These are phyloP conservation scores for Ovis aries DNA, from an alignment of 2,113 vertebrate species.

Conservation along the genomic window DNA sequence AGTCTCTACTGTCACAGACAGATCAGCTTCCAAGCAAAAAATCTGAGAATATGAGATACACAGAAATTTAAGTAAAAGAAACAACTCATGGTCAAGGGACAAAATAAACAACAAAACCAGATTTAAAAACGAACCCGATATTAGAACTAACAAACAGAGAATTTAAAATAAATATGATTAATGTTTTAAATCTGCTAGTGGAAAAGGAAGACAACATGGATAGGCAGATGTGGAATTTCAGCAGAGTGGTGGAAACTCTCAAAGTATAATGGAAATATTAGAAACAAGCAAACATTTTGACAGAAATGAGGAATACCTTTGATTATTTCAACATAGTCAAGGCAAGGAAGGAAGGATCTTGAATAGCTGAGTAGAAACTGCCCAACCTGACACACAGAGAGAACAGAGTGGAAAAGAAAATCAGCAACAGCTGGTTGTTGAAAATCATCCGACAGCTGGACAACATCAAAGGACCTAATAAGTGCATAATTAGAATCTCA, in stretches of 20 bases:
- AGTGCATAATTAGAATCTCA: background rate
- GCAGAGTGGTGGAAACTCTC: background rate
- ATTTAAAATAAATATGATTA: background rate
- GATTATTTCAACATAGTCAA: background rate
- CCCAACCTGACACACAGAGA: background rate
- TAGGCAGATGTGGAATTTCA: background rate
- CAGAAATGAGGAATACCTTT: background rate
- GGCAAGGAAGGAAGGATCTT: background rate
- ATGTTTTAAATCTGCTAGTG: background rate
- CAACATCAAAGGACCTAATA: background rate
- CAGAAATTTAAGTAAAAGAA: background rate
- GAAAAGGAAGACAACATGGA: background rate
- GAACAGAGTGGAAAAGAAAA: background rate
- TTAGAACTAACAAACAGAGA: background rate
- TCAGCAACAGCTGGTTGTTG: background rate
- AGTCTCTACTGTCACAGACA: background rate
- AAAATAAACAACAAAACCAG: background rate
- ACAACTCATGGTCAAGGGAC: background rate
- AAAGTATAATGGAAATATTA: background rate
- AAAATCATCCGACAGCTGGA: background rate
- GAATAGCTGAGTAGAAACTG: background rate
- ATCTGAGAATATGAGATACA: background rate
- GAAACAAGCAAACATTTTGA: background rate
- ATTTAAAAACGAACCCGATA: background rate
- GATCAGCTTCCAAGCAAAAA: background rate